phyloP scores from a whole-genome alignment of 2,113 vertebrate species.

The Lepus europaeus region DNA sequence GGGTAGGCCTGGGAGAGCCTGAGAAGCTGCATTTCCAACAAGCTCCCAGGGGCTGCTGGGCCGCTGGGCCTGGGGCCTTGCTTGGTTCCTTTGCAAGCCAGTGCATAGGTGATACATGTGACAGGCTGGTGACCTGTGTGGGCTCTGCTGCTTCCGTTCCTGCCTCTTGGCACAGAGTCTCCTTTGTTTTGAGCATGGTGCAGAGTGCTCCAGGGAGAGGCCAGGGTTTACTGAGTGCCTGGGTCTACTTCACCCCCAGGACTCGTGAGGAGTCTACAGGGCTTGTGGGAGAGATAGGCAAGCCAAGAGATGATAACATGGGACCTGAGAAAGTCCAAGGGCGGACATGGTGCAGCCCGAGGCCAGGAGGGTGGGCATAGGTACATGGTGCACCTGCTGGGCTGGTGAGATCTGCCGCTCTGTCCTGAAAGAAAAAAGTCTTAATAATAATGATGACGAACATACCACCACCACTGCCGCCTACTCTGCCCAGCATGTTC shows the following conservation, averaged over 20 bases:
- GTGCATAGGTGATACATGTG: too few relatives aligned
- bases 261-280: neutral
- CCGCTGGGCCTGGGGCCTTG: neutral
- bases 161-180: neutral
- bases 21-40: neutral
- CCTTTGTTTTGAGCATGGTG: neutral
- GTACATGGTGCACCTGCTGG: accelerated
- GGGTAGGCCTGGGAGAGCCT: neutral
- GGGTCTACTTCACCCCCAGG: neutral
- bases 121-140: too few relatives aligned
- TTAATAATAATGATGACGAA: neutral
- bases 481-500: neutral
- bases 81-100: neutral
- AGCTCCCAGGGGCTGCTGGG: neutral
- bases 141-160: neutral
- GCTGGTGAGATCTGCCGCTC: neutral
- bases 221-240: neutral
- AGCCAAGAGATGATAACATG: neutral
- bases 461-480: too few relatives aligned
- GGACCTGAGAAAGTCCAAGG: neutral
- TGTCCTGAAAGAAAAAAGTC: neutral
- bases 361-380: neutral
- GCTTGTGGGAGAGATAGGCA: neutral
- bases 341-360: neutral
- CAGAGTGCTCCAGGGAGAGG: neutral